These are phyloP conservation scores for Drosophila obscura DNA, from an alignment of 1,140 invertebrate species.

Conservation along the genomic window DNA sequence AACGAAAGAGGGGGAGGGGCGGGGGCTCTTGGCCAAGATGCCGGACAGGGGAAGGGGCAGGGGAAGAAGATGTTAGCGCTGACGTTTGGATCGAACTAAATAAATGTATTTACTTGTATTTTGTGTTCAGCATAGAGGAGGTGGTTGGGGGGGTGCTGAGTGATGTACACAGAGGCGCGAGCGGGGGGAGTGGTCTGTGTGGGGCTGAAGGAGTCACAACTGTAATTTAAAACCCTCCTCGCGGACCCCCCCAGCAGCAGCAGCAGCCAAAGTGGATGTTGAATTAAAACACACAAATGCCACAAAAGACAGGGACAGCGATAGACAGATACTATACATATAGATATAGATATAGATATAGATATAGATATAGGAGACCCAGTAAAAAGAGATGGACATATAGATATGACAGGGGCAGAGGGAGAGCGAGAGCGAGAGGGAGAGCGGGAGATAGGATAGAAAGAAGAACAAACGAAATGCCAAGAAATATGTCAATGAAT, in stretches of 20 bases:
- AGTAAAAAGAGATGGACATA: too few species aligned
- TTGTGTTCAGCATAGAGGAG: background rate
- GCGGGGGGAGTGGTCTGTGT: too few species aligned
- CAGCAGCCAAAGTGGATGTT: conserved; percentile 38
- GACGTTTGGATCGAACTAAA: conserved; percentile 76
- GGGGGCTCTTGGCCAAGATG: background rate
- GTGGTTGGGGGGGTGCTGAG: too few species aligned
- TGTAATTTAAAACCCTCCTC: conserved; percentile 75
- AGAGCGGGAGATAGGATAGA: too few species aligned
- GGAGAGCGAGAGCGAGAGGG: too few species aligned
- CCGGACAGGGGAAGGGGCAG: background rate
- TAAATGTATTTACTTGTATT: conserved; percentile 77
- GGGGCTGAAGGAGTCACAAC: conserved; percentile 9
- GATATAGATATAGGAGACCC: conserved; percentile 2
- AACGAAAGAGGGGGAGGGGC: conserved; percentile 5
- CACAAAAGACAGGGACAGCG: conserved; percentile 13
- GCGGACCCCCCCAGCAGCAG: too few species aligned
- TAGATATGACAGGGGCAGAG: conserved; percentile 10
- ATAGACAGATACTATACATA: background rate
- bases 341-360: conserved; percentile 4
- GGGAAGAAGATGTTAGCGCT: conserved; percentile 52
- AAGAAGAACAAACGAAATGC: conserved; percentile 57
- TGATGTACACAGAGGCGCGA: background rate
- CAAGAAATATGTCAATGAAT: conserved; percentile 79
- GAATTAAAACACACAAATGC: conserved; percentile 60